These are phyloP conservation scores for Himalopsyche phryganea DNA, from an alignment of 1,140 invertebrate genomes.

Conservation along the genomic window DNA sequence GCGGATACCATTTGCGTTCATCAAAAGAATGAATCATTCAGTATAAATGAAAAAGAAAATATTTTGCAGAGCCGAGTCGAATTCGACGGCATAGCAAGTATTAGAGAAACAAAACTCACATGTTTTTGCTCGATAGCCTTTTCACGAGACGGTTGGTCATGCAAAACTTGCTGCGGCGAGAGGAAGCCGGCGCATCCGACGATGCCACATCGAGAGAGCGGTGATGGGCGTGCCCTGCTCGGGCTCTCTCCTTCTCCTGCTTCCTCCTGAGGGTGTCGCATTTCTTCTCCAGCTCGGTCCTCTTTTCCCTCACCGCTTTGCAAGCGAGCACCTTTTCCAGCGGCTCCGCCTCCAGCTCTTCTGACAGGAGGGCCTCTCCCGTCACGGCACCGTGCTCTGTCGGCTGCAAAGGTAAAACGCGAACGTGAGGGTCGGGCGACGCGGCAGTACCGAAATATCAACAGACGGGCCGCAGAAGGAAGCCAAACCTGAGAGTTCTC, in stretches of 20 bases:
- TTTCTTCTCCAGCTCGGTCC: slow-evolving; percentile 81
- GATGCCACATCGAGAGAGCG: slow-evolving; percentile 54
- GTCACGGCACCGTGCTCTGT: slow-evolving; percentile 16
- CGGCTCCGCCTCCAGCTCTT: slow-evolving; percentile 69
- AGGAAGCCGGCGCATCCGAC: slow-evolving; percentile 52
- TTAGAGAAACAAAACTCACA: too few relatives aligned
- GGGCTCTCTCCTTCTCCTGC: slow-evolving; percentile 73
- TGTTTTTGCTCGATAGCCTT: slow-evolving; percentile 75
- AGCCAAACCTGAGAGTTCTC: background rate
- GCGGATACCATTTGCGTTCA: too few relatives aligned
- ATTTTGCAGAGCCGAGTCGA: too few relatives aligned
- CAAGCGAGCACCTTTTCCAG: slow-evolving; percentile 76
- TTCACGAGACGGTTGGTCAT: slow-evolving; percentile 73
- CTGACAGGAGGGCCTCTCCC: slow-evolving; percentile 46
- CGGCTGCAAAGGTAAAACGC: too few relatives aligned
- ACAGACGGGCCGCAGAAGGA: too few relatives aligned
- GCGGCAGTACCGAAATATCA: too few relatives aligned
- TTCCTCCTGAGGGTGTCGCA: slow-evolving; percentile 80
- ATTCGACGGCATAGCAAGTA: too few relatives aligned
- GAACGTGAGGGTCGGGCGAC: too few relatives aligned
- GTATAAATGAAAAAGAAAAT: too few relatives aligned
- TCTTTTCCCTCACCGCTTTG: slow-evolving; percentile 79
- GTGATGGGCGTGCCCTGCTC: slow-evolving; percentile 51
- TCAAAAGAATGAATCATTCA: too few relatives aligned
- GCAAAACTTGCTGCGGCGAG: slow-evolving; percentile 66